Conservation (phyloP, 2,797 vertebrate species). For the Allobates femoralis region DNA sequence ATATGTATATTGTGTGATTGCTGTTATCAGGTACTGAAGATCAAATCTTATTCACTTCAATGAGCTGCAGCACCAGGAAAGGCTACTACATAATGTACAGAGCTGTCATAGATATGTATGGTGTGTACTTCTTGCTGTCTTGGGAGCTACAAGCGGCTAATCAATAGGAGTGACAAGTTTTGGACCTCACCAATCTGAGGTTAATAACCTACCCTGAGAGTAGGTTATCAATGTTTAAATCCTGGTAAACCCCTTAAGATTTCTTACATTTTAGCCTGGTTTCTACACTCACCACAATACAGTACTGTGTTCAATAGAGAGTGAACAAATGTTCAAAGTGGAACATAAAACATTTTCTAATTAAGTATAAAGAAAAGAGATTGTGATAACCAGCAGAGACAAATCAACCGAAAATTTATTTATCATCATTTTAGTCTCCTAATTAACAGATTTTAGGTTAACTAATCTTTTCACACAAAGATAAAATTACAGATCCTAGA, state of each 20-base stretch:
- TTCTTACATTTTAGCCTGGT: neutral
- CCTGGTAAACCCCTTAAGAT: neutral
- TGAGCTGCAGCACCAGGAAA: too few species aligned
- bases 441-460: slow-evolving; percentile 30
- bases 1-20: too few species aligned
- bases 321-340: slow-evolving; percentile 18
- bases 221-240: too few species aligned
- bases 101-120: too few species aligned
- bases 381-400: slow-evolving; percentile 24
- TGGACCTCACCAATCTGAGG: too few species aligned
- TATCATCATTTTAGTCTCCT: slow-evolving; percentile 22
- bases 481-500: slow-evolving; percentile 28
- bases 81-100: too few species aligned
- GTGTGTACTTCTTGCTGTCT: too few species aligned
- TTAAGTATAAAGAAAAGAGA: slow-evolving; percentile 28
- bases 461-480: slow-evolving; percentile 12
- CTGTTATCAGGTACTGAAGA: too few species aligned
- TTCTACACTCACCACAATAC: neutral
- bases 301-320: neutral
- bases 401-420: slow-evolving; percentile 27
- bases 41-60: too few species aligned
- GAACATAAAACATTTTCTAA: slow-evolving; percentile 34
- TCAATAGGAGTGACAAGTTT: too few species aligned
- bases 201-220: too few species aligned
- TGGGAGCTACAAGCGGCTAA: too few species aligned